Evolutionary conservation across 2,113 vertebrate species (phyloP), one percentile per base, ranked within the genome.

Genomic region (Cinclus cinclus): DNA sequence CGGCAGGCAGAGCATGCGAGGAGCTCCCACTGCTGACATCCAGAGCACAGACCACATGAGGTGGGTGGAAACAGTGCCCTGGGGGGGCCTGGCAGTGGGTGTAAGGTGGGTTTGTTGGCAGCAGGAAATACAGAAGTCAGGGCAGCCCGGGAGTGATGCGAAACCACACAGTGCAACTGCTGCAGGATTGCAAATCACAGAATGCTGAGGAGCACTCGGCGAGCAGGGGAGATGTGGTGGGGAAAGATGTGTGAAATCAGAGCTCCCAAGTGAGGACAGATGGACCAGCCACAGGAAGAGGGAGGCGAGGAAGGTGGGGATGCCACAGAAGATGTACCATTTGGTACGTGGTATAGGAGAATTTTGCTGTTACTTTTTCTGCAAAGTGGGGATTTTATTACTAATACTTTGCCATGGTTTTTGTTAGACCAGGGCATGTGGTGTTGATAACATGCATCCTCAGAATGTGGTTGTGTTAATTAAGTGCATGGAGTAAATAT

Each of bases 201-300:
- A 78, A 86, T 0, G 11, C 83, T 35, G 91, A 86, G 74, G 91
- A 67, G 58, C 55, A 19, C 20, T 5, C 62, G 16, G 70, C 1
- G 9, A 81, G 65, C 41, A 41, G 55, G 60, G 67, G 20, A 93
- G 73, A 87, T 2, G 27, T 3, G 7, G 28, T 91, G 90, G 92
- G 85, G 90, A 88, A 39, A 94, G 74, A 93, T 46, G 92, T 95
- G 92, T 86, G 92, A 97, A 96, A 96, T 92, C 92, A 92, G 77
- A 97, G 90, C 83, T 94, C 88, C 76, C 50, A 28, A 86, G 76
- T 74, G 92, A 95, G 90, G 95, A 90, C 90, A 94, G 94, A 90
- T 77, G 90, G 92, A 95, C 86, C 91, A 94, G 90, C 76, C 20
- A 1, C 83, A 86, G 94, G 50, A 78, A 90, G 81, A 76, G 64